Conservation (phyloP, 2,797 vertebrate genomes). For the Euthynnus affinis region DNA sequence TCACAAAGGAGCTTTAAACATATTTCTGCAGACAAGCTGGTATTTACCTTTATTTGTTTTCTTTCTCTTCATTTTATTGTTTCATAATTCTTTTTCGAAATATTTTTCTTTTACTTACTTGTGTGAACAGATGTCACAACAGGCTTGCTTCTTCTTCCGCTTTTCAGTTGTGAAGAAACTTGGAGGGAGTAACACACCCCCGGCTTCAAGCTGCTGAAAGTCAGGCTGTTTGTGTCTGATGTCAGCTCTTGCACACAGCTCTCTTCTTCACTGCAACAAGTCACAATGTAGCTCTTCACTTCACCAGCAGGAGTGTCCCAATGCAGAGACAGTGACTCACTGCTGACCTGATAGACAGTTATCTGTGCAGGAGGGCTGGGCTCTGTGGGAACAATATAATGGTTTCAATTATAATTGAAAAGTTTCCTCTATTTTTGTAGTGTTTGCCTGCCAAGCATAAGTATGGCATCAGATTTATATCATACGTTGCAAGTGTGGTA, state of each 20-base stretch:
- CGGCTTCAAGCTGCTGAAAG: constrained; percentile 28
- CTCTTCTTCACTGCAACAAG: no score
- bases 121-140: constrained; percentile 7
- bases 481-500: no score
- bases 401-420: background rate
- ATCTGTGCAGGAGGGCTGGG: background rate
- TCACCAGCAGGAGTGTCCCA: no score
- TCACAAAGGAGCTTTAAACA: no score
- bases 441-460: background rate
- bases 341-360: background rate
- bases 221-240: background rate
- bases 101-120: constrained; percentile 8
- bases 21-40: no score
- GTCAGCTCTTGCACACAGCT: no score
- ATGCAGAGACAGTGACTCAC: no score
- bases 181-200: constrained; percentile 37
- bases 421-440: background rate
- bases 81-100: no score
- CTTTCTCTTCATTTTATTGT: no score
- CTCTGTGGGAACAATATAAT: constrained; percentile 4
- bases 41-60: no score
- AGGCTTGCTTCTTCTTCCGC: constrained; percentile 24
- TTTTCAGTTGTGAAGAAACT: constrained; percentile 26
- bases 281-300: no score
- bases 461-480: no score